Evolutionary conservation across 2,113 vertebrate species (phyloP).

Genomic region (Eleginops maclovinus): DNA sequence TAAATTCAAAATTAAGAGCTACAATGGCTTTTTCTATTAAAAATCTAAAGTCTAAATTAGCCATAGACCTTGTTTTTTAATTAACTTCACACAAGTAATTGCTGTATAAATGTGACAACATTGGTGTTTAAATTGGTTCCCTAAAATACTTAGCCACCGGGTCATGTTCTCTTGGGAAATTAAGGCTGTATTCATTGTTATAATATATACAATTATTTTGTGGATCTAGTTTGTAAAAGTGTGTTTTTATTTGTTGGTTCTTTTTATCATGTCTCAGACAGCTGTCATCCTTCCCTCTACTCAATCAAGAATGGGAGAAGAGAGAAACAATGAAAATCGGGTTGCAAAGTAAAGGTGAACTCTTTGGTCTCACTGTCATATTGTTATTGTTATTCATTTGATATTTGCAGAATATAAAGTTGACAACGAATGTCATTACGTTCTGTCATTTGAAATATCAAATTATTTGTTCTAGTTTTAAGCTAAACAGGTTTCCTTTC

Average conservation of each 20-base stretch:
- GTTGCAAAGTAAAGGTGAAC: background rate
- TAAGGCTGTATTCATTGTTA: background rate
- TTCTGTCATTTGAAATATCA: background rate
- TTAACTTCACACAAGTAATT: too few species aligned
- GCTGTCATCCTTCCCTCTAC: background rate
- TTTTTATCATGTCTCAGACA: background rate
- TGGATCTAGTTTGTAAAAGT: background rate
- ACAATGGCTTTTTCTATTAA: too few species aligned
- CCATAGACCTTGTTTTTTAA: too few species aligned
- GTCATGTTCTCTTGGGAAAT: too few species aligned
- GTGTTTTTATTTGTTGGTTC: background rate
- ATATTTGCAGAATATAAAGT: background rate
- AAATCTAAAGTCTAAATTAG: too few species aligned
- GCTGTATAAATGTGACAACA: too few species aligned
- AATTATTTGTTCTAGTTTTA: conserved; percentile 31
- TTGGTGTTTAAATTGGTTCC: too few species aligned
- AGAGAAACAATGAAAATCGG: background rate
- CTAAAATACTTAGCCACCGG: too few species aligned
- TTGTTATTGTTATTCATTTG: conserved; percentile 1
- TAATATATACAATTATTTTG: background rate
- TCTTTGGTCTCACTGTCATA: background rate
- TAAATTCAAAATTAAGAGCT: too few species aligned
- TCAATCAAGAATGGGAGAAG: background rate
- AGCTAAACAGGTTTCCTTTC: conserved; percentile 26
- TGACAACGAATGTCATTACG: background rate